A percentile compares a stretch with the other conserved stretches of the same genome.
Conservation (phyloP, 1,140 invertebrate genomes). For the Spodoptera frugiperda region DNA sequence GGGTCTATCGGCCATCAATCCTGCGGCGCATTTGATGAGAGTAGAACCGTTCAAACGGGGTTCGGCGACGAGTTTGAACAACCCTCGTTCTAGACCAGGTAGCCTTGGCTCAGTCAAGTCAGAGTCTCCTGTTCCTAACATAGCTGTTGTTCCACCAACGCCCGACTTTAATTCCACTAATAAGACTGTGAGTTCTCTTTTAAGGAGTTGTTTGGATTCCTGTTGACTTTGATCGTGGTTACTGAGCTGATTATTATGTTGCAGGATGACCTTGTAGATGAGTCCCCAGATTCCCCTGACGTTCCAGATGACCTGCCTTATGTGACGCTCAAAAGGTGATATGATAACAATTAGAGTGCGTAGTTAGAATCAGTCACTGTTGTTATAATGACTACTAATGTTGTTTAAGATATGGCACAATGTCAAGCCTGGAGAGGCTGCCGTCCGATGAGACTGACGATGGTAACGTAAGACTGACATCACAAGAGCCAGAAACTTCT, state of each 20-base stretch:
- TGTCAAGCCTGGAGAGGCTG: constrained; percentile 91
- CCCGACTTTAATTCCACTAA: constrained; percentile 87
- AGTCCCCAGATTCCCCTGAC: constrained; percentile 82
- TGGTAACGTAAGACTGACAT: constrained; percentile 78
- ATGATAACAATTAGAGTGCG: constrained; percentile 38
- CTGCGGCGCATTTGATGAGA: constrained; percentile 88
- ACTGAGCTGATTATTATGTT: constrained; percentile 52
- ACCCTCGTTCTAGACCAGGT: constrained; percentile 69
- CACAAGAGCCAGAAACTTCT: constrained; percentile 69
- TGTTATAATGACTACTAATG: constrained; percentile 25
- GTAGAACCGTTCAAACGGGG: constrained; percentile 85
- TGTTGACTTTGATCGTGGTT: background rate
- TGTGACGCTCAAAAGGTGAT: constrained; percentile 78
- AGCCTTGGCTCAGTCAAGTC: constrained; percentile 75
- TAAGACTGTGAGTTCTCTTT: constrained; percentile 79
- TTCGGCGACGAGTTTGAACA: constrained; percentile 61
- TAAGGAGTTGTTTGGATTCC: background rate
- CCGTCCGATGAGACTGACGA: constrained; percentile 87
- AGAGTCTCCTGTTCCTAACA: constrained; percentile 88
- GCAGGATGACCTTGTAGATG: constrained; percentile 80
- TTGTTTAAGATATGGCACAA: constrained; percentile 88
- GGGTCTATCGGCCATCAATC: constrained; percentile 88
- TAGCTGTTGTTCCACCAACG: constrained; percentile 91
- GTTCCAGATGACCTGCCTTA: constrained; percentile 81
- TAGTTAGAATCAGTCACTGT: background rate